Evolutionary conservation across 2,797 vertebrate species (phyloP), one percentile per base, ranked within the genome.

Genomic region (Loriculus beryllinus): DNA sequence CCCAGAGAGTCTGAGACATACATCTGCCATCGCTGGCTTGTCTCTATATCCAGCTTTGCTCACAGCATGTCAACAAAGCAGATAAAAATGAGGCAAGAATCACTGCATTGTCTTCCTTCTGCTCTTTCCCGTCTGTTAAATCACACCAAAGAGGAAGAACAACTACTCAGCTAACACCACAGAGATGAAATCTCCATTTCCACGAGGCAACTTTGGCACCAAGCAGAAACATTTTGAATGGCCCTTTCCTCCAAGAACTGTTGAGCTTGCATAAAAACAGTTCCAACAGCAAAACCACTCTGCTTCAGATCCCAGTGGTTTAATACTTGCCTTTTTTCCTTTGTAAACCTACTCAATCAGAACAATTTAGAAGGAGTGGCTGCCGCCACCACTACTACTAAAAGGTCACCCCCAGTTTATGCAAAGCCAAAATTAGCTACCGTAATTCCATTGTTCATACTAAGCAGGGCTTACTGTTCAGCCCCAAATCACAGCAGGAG

Each of bases 401-500:
- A 60, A 70, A 91, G 90, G 71, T 94, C 94, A 94, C 7, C 0
- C 1, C 56, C 80, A 75, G 86, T 82, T 93, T 80, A 82, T 57
- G 83, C 94, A 96, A 84, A 87, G 86, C 68, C 86, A 92, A 87
- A 95, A 87, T 86, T 64, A 94, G 71, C 64, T 74, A 35, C 37
- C 10, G 0, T 93, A 88, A 90, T 77, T 35, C 86, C 37, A 70
- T 26, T 90, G 81, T 48, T 93, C 79, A 75, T 42, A 71, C 56
- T 74, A 79, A 94, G 74, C 77, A 90, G 60, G 68, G 88, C 60
- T 94, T 90, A 79, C 88, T 92, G 74, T 84, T 63, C 83, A 93
- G 75, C 40, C 45, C 75, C 81, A 86, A 85, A 93, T 60, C 81
- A 77, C 75, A 64, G 86, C 81, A 91, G 79, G 69, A 84, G 75